Evolutionary conservation across 2,113 vertebrate species (phyloP), one percentile per base, ranked within the genome.

Genomic region (Hemicordylus capensis): DNA sequence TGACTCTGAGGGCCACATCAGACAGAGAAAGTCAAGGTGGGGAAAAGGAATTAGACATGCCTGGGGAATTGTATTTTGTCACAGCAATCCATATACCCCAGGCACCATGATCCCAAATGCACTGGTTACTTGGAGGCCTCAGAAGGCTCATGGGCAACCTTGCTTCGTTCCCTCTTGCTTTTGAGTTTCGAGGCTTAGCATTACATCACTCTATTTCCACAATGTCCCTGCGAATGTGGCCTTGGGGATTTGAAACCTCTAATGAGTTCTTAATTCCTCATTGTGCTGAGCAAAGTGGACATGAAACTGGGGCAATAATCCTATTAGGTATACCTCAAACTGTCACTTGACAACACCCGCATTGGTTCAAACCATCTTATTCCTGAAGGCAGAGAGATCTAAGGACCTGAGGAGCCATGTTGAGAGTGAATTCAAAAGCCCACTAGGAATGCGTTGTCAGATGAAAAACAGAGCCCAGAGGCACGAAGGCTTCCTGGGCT

Each of bases 281-380:
- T 70, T 85, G 83, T 70, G 75, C 48, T n/a, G 39, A 59, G 75
- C 44, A 69, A 70, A 70, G 64, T 58, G 75, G 64, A 78, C 75
- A 59, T 85, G 64, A 46, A 69, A 34, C 11, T 69, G 51, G 66
- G 63, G 24, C 28, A 46, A 24, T 78, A 85, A 78, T 77, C 83
- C 61, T 44, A 46, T 59, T 78, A 70, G 64, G 48, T 67, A 17
- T 15, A 64, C 44, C 46, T n/a, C 58, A 54, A 46, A 39, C 59
- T 51, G 44, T 54, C 42, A 59, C 56, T 82, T 83, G 69, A 61
- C 48, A 58, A 56, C 26, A 56, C 26, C 31, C 56, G 19, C 3
- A 7, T 51, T 37, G 44, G 56, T 59, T 59, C 54, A 44, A 22
- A 59, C 15, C 11, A 17, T 20, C 37, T 9, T 10, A 31, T 10